Evolutionary conservation across 1,140 invertebrate genomes (phyloP).

Genomic region (Hesperophylax magnus): DNA sequence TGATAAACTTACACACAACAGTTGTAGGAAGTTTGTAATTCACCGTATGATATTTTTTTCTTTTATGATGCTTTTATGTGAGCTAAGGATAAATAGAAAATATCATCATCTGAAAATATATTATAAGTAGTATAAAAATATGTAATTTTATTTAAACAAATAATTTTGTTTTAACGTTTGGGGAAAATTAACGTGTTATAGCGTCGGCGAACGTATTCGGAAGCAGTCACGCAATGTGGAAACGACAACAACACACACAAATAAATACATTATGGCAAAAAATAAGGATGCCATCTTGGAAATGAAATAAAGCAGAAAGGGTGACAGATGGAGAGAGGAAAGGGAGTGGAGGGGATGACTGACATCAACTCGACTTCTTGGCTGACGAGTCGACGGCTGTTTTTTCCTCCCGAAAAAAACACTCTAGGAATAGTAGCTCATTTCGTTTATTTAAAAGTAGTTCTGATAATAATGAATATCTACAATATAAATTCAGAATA

Average conservation of each 20-base stretch:
- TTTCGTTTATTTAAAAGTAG: too few species aligned
- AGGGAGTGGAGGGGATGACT: neutral
- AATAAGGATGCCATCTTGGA: constrained; percentile 1
- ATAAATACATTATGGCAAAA: neutral
- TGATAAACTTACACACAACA: too few species aligned
- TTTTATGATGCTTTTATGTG: too few species aligned
- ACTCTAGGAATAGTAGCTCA: neutral
- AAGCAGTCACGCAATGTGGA: neutral
- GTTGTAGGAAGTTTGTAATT: too few species aligned
- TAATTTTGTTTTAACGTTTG: too few species aligned
- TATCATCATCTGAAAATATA: too few species aligned
- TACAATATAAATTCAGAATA: too few species aligned
- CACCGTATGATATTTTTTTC: too few species aligned
- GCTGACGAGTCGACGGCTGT: neutral
- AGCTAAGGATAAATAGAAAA: too few species aligned
- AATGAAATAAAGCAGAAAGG: constrained; percentile 5
- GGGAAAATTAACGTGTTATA: neutral
- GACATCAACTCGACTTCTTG: neutral
- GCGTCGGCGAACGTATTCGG: neutral
- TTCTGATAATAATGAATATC: too few species aligned
- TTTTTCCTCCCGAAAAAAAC: neutral
- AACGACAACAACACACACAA: neutral
- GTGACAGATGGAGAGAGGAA: neutral
- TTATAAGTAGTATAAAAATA: too few species aligned
- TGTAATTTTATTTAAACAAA: too few species aligned